A percentile compares a stretch with the other conserved stretches of the same genome.
These are phyloP conservation scores for Elaeidobius kamerunicus DNA, from an alignment of 2,888 invertebrate species.

Conservation along the genomic window DNA sequence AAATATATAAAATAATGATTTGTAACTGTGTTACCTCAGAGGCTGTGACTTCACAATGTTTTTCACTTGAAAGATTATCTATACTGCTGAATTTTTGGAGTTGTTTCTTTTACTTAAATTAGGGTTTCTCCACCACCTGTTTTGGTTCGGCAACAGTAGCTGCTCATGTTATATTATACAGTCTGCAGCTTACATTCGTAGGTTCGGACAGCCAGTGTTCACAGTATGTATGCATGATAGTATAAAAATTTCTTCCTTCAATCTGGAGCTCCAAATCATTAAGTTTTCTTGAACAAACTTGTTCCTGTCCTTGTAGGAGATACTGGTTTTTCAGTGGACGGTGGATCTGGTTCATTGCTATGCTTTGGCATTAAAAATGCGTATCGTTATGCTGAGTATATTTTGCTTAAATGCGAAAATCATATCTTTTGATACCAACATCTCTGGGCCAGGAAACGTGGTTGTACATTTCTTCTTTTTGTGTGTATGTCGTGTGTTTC, in stretches of 20 bases:
- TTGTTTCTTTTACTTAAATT: neutral
- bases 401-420: too few relatives aligned
- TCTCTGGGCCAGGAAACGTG: too few relatives aligned
- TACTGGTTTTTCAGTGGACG: too few relatives aligned
- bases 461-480: too few relatives aligned
- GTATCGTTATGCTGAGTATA: too few relatives aligned
- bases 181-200: neutral
- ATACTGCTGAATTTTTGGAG: neutral
- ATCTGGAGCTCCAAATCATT: neutral
- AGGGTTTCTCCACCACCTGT: neutral
- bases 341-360: too few relatives aligned
- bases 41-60: neutral
- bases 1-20: neutral
- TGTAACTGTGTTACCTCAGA: neutral
- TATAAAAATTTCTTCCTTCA: neutral
- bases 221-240: neutral
- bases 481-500: too few relatives aligned
- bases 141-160: neutral
- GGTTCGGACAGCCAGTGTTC: neutral
- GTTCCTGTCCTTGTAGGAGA: neutral
- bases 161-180: neutral
- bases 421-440: too few relatives aligned
- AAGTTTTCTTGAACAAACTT: neutral
- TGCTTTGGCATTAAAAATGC: too few relatives aligned
- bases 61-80: neutral